Percentiles rank a stretch among this genome's conserved stretches.
phyloP scores from a whole-genome alignment of 2,113 vertebrate genomes.

The Psammodynastes pulverulentus region DNA sequence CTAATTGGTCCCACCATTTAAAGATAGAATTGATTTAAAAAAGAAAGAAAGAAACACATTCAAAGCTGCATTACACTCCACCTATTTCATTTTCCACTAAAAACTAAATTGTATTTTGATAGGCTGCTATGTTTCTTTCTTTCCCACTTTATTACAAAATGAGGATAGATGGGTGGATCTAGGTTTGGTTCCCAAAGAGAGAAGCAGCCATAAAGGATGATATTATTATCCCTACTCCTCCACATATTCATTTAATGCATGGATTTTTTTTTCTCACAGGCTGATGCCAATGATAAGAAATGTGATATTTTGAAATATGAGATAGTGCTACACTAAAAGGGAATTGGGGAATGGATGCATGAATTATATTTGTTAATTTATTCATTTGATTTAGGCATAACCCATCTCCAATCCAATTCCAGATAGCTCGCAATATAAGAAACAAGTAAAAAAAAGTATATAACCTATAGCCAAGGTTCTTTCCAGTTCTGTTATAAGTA shows the following conservation, averaged over 20 bases:
- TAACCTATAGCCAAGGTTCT: neutral
- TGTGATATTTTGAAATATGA: neutral
- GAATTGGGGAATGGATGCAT: neutral
- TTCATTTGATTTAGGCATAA: neutral
- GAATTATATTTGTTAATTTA: neutral
- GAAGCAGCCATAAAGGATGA: neutral
- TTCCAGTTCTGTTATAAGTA: too few species aligned
- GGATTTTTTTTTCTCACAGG: neutral
- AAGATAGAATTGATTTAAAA: neutral
- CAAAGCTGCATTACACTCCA: neutral
- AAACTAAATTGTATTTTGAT: neutral
- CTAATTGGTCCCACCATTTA: neutral
- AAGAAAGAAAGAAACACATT: neutral
- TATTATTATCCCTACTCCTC: neutral
- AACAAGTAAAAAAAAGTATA: neutral
- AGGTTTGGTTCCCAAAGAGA: neutral
- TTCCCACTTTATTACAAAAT: neutral
- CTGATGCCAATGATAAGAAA: neutral
- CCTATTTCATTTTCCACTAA: neutral
- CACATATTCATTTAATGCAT: neutral
- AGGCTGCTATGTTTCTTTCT: neutral
- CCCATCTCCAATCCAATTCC: neutral
- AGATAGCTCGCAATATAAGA: neutral
- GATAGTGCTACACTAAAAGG: neutral
- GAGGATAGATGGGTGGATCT: neutral